These are phyloP conservation scores for Amphipyra berbera DNA, from an alignment of 2,888 invertebrate species.

Conservation along the genomic window DNA sequence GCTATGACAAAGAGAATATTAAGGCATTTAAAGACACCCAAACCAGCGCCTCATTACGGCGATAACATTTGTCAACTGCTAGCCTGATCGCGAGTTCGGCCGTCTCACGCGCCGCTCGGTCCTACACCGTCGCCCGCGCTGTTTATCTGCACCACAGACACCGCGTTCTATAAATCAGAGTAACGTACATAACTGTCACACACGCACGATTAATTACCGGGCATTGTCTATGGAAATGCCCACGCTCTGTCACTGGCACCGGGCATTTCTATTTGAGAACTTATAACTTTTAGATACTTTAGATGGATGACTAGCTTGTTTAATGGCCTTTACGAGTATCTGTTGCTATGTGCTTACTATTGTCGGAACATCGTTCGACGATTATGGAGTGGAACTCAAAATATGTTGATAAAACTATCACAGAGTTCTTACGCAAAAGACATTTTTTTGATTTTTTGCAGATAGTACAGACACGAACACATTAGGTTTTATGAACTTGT, in stretches of 20 bases:
- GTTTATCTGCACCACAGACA: constrained; percentile 41
- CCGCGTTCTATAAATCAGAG: constrained; percentile 49
- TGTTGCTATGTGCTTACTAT: background rate
- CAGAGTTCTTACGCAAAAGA: no score
- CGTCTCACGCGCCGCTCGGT: constrained; percentile 13
- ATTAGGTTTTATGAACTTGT: no score
- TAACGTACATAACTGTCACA: constrained; percentile 48
- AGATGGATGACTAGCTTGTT: background rate
- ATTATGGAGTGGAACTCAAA: background rate
- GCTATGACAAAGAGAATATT: no score
- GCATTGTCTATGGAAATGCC: constrained; percentile 35
- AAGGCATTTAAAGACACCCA: no score
- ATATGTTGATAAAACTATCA: no score
- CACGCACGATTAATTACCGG: constrained; percentile 41
- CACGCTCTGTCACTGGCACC: constrained; percentile 21
- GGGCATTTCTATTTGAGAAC: constrained; percentile 4
- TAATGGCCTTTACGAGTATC: background rate
- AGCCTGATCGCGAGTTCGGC: constrained; percentile 40
- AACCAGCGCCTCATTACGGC: no score
- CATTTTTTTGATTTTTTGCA: no score
- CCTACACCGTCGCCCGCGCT: constrained; percentile 44
- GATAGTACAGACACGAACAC: no score
- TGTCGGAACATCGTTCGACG: background rate
- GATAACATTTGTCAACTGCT: background rate
- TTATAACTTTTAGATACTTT: constrained; percentile 6